Percentiles rank a stretch among this genome's conserved stretches.
phyloP scores from a whole-genome alignment of 2,797 vertebrate species.

The Cyclopterus lumpus region DNA sequence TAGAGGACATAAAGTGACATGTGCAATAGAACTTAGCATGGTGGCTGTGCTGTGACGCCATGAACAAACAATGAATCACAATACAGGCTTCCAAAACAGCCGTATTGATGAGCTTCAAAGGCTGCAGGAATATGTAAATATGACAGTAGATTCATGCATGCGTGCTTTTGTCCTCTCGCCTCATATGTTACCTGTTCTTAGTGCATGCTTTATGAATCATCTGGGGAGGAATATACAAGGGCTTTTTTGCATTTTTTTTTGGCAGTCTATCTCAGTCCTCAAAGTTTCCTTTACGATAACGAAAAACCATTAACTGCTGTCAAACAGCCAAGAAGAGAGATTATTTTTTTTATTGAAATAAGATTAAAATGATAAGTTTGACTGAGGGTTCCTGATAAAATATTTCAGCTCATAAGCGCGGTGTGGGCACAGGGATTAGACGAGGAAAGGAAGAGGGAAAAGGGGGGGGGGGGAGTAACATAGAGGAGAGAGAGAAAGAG shows the following conservation, averaged over 20 bases:
- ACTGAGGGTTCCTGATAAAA: conserved; percentile 94
- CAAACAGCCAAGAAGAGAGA: conserved; percentile 88
- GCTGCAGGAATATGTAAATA: conserved; percentile 56
- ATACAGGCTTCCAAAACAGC: conserved; percentile 34
- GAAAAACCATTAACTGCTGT: conserved; percentile 94
- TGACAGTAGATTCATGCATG: conserved; percentile 15
- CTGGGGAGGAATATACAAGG: conserved; percentile 59
- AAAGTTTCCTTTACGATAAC: conserved; percentile 92
- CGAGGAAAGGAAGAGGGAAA: conserved; percentile 55
- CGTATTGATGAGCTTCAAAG: conserved; percentile 26
- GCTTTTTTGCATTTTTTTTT: conserved; percentile 82
- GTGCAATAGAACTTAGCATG: conserved; percentile 12
- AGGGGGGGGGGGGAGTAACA: conserved; percentile 24
- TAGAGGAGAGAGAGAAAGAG: conserved; percentile 25
- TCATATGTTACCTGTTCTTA: conserved; percentile 70
- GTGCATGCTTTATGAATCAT: conserved; percentile 83
- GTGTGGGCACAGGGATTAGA: conserved; percentile 91
- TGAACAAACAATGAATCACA: conserved; percentile 52
- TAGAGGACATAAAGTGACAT: conserved; percentile 3
- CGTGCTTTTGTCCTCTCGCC: conserved; percentile 64
- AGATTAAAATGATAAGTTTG: conserved; percentile 95
- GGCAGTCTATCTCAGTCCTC: conserved; percentile 82
- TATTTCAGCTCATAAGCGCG: conserved; percentile 96
- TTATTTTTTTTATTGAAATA: conserved; percentile 98
- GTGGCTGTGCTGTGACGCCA: conserved; percentile 6